Conservation (phyloP, 2,888 invertebrate species). For the Nysson spinosus region DNA sequence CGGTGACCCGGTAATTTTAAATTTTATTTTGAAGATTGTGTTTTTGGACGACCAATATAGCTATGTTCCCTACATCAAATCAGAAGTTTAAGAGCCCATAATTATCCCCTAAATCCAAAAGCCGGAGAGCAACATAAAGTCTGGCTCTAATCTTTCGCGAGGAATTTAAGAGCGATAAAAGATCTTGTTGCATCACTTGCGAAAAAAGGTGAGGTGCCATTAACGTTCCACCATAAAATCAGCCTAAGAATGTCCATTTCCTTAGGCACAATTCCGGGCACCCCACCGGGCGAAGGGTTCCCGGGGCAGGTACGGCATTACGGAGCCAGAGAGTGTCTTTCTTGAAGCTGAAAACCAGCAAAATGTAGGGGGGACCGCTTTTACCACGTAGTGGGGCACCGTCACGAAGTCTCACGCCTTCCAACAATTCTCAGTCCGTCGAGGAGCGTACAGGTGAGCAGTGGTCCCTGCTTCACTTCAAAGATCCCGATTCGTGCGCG, state of each 20-base stretch:
- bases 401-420: conserved; percentile 58
- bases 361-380: conserved; percentile 49
- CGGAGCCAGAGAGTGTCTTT: conserved; percentile 47
- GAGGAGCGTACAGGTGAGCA: conserved; percentile 61
- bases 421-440: conserved; percentile 69
- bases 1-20: too few relatives aligned
- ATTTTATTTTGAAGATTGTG: too few relatives aligned
- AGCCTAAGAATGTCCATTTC: conserved; percentile 44
- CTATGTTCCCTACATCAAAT: too few relatives aligned
- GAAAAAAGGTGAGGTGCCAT: conserved; percentile 27
- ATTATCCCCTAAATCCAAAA: too few relatives aligned
- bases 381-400: conserved; percentile 45
- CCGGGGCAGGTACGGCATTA: conserved; percentile 44
- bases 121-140: background rate
- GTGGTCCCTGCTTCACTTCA: conserved; percentile 25
- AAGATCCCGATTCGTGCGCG: conserved; percentile 11
- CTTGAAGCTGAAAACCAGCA: conserved; percentile 24
- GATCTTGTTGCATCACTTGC: conserved; percentile 36
- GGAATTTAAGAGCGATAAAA: conserved; percentile 1
- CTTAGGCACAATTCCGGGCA: conserved; percentile 45
- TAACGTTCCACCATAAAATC: conserved; percentile 45
- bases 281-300: conserved; percentile 38
- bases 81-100: too few relatives aligned
- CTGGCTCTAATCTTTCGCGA: background rate
- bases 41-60: too few relatives aligned